Conservation (phyloP, 2,888 invertebrate species). For the Amphiduros pacificus region DNA sequence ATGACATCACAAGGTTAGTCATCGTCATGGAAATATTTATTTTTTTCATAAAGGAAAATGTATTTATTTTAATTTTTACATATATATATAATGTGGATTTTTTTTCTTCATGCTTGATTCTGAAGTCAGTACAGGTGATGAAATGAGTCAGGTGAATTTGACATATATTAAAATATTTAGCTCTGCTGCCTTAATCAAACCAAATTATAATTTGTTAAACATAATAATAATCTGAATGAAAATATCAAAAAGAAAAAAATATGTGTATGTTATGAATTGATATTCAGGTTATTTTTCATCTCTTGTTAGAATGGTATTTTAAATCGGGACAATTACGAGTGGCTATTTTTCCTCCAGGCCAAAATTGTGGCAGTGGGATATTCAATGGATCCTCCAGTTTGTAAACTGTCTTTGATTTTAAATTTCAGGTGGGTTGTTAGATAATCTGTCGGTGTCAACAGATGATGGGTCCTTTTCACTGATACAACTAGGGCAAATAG, state of each 20-base stretch:
- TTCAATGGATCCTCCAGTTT: too few relatives aligned
- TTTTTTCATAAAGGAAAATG: neutral
- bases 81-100: neutral
- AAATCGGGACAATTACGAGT: neutral
- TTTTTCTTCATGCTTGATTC: neutral
- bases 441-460: conserved; percentile 73
- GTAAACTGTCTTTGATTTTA: neutral
- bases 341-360: neutral
- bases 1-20: conserved; percentile 73
- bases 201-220: too few relatives aligned
- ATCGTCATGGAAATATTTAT: neutral
- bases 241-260: neutral
- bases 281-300: too few relatives aligned
- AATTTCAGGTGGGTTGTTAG: conserved; percentile 70
- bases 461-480: conserved; percentile 74
- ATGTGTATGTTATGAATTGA: neutral
- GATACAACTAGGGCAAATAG: conserved; percentile 86
- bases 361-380: too few relatives aligned
- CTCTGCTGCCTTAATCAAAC: too few relatives aligned
- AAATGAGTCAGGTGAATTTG: too few relatives aligned
- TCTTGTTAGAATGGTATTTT: neutral
- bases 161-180: too few relatives aligned
- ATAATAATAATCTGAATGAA: neutral
- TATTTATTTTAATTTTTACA: neutral
- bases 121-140: too few relatives aligned